These are phyloP conservation scores for Macropis europaea DNA, from an alignment of 2,888 invertebrate genomes.

Conservation along the genomic window DNA sequence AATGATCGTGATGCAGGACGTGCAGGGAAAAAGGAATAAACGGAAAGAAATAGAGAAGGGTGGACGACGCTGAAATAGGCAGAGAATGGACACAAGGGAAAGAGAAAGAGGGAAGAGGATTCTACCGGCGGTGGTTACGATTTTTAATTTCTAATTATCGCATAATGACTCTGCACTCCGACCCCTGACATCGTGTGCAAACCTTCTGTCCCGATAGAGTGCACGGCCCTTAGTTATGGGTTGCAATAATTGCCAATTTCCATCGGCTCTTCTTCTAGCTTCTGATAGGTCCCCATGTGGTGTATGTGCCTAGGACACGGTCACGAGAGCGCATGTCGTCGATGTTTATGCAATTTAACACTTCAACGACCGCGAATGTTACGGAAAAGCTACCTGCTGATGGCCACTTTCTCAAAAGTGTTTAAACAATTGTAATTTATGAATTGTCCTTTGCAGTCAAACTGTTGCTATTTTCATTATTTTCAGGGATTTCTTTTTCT, in stretches of 20 bases:
- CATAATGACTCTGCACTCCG: constrained; percentile 66
- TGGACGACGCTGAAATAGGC: constrained; percentile 27
- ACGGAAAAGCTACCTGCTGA: too few relatives aligned
- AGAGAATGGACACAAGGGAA: constrained; percentile 8
- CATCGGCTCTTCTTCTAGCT: constrained; percentile 62
- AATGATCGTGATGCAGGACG: constrained; percentile 51
- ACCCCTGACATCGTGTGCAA: constrained; percentile 63
- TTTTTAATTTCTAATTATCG: constrained; percentile 74
- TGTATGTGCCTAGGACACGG: constrained; percentile 6
- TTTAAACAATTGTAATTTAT: too few relatives aligned
- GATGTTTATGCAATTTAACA: too few relatives aligned
- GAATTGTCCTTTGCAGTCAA: too few relatives aligned
- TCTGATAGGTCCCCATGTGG: constrained; percentile 46
- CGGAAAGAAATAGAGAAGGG: constrained; percentile 9
- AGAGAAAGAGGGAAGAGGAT: constrained; percentile 30
- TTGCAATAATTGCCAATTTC: constrained; percentile 77
- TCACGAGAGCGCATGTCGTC: too few relatives aligned
- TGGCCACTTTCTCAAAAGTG: too few relatives aligned
- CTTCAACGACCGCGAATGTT: too few relatives aligned
- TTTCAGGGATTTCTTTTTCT: too few relatives aligned
- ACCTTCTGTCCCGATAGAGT: constrained; percentile 66
- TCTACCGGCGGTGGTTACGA: constrained; percentile 51
- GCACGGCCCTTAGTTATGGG: constrained; percentile 68
- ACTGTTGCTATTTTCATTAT: too few relatives aligned
- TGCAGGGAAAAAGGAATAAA: background rate